Evolutionary conservation across 2,888 invertebrate species (phyloP).

Genomic region (Acronicta aceris): DNA sequence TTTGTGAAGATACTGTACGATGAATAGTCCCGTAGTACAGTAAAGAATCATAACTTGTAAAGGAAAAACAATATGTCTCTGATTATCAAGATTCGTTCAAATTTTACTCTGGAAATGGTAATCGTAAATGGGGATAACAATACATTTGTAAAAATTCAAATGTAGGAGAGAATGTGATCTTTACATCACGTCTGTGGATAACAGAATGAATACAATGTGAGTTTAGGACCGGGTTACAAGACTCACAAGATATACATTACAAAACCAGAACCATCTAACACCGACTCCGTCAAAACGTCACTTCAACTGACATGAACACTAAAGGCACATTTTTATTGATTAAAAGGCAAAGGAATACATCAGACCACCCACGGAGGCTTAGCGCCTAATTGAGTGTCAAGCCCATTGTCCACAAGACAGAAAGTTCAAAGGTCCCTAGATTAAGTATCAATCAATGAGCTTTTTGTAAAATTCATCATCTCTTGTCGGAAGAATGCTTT

Average conservation of each 20-base stretch:
- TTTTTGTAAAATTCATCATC: slow-evolving; percentile 68
- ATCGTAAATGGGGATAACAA: slow-evolving; percentile 26
- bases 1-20: not conserved
- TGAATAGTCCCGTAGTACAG: too few relatives aligned
- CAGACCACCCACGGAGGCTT: slow-evolving; percentile 76
- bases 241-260: slow-evolving; percentile 50
- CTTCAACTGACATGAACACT: slow-evolving; percentile 64
- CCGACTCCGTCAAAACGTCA: slow-evolving; percentile 69
- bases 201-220: slow-evolving; percentile 32
- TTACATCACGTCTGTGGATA: slow-evolving; percentile 21
- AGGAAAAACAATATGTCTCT: too few relatives aligned
- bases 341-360: slow-evolving; percentile 70
- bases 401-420: slow-evolving; percentile 71
- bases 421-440: slow-evolving; percentile 77
- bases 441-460: slow-evolving; percentile 74
- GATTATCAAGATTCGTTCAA: not conserved
- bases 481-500: slow-evolving; percentile 44
- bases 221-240: slow-evolving; percentile 35
- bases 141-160: slow-evolving; percentile 27
- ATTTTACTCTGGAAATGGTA: slow-evolving; percentile 2
- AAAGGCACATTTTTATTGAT: slow-evolving; percentile 72
- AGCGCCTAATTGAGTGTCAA: slow-evolving; percentile 74
- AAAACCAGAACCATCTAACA: slow-evolving; percentile 47
- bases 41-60: too few relatives aligned
- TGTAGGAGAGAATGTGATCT: slow-evolving; percentile 31